These are phyloP conservation scores for Synanceia verrucosa DNA, from an alignment of 2,797 vertebrate species.

Conservation along the genomic window DNA sequence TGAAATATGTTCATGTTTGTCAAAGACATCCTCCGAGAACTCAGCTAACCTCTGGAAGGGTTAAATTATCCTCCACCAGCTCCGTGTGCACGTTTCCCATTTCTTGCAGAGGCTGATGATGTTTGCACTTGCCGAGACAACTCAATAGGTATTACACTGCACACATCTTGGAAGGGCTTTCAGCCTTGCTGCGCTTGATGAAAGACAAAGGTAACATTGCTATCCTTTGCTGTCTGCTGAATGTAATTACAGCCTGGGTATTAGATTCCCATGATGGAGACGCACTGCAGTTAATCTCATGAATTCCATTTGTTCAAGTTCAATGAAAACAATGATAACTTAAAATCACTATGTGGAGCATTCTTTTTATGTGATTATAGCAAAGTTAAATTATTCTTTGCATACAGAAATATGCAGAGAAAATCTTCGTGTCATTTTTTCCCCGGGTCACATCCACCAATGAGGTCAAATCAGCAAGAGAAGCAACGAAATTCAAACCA, in stretches of 20 bases:
- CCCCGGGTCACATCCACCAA: too few relatives aligned
- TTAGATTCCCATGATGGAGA: slow-evolving; percentile 3
- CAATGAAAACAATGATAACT: slow-evolving; percentile 9
- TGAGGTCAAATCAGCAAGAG: too few relatives aligned
- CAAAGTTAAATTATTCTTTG: neutral
- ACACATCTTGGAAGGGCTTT: neutral
- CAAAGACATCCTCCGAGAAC: neutral
- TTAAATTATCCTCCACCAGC: neutral
- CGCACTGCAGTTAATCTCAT: slow-evolving; percentile 1
- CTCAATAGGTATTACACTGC: slow-evolving; percentile 10
- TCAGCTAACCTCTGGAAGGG: slow-evolving; percentile 16
- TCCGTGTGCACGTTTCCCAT: slow-evolving; percentile 18
- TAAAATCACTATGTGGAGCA: neutral
- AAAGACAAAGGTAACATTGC: slow-evolving; percentile 31
- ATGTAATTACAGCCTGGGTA: slow-evolving; percentile 18
- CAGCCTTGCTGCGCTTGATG: neutral
- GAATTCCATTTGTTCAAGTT: slow-evolving; percentile 14
- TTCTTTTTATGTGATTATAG: neutral
- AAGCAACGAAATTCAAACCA: neutral
- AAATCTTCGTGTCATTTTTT: too few relatives aligned
- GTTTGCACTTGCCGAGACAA: slow-evolving; percentile 22
- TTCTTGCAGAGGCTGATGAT: slow-evolving; percentile 10
- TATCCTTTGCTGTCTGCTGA: slow-evolving; percentile 13
- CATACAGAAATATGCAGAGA: neutral
- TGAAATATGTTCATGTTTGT: neutral